Conservation (phyloP, 2,888 invertebrate species). For the Pseudeuparius sepicola region DNA sequence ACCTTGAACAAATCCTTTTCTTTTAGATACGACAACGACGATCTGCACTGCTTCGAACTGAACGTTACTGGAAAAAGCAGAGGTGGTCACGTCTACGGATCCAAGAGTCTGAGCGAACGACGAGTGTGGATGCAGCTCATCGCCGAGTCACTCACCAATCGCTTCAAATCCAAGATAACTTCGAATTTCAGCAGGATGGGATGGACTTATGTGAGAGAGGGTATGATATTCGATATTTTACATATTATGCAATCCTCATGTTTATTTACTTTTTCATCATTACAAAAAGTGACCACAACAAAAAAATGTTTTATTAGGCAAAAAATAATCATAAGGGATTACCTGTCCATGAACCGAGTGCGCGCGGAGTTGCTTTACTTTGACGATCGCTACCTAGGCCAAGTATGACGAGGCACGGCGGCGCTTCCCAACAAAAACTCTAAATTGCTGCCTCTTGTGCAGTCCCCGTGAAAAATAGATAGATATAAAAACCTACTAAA, state of each 20-base stretch:
- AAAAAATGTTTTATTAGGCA: no score
- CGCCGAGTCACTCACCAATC: constrained; percentile 59
- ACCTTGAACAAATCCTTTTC: constrained; percentile 4
- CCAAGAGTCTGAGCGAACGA: constrained; percentile 45
- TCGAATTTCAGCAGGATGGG: constrained; percentile 66
- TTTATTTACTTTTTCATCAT: no score
- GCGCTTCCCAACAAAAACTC: no score
- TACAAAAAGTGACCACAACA: no score
- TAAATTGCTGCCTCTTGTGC: no score
- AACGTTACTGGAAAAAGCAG: constrained; percentile 43
- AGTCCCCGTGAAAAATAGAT: no score
- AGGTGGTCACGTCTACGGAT: constrained; percentile 48
- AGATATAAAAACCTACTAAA: no score
- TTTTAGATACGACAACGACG: constrained; percentile 43
- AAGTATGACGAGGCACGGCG: no score
- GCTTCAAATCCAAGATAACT: constrained; percentile 57
- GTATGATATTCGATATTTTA: constrained; percentile 32
- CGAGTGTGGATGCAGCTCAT: constrained; percentile 71
- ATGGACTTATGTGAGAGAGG: constrained; percentile 67
- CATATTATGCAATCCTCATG: background rate
- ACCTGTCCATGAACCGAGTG: no score
- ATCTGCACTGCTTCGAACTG: constrained; percentile 55
- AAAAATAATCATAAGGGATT: no score
- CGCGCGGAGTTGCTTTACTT: no score
- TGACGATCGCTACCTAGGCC: no score